Percentiles rank a stretch among this genome's conserved stretches.
Evolutionary conservation across 1,140 invertebrate species (phyloP).

Genomic region (Bombus huntii): DNA sequence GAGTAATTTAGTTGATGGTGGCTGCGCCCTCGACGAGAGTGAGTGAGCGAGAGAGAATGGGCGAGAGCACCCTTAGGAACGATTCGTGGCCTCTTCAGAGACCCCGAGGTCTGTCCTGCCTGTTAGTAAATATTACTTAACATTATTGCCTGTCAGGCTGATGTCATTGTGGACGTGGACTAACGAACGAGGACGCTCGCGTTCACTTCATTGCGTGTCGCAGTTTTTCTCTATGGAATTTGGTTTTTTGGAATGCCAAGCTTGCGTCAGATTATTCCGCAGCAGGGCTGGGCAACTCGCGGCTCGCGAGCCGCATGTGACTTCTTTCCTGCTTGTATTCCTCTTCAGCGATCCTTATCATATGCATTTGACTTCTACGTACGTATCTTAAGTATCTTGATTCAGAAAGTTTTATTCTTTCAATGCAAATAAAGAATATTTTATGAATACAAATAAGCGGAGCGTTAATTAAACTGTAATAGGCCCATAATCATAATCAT

Average conservation of each 20-base stretch:
- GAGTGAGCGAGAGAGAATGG: not conserved
- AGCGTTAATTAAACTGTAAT: too few species aligned
- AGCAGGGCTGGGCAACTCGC: too few species aligned
- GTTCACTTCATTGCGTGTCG: constrained; percentile 24
- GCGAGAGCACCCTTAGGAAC: constrained; percentile 46
- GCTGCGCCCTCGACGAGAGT: constrained; percentile 52
- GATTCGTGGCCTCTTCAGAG: constrained; percentile 36
- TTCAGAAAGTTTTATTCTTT: too few species aligned
- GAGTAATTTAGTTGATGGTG: constrained; percentile 67
- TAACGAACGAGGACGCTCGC: constrained; percentile 56
- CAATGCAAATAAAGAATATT: too few species aligned
- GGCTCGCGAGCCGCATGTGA: too few species aligned
- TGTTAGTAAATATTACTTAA: constrained; percentile 73
- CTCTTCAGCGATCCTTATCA: too few species aligned
- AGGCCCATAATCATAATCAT: too few species aligned
- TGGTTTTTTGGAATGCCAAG: not conserved
- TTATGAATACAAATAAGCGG: too few species aligned
- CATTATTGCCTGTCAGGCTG: constrained; percentile 67
- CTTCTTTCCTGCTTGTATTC: too few species aligned
- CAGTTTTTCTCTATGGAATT: not conserved
- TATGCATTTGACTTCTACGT: too few species aligned
- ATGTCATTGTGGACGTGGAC: constrained; percentile 56
- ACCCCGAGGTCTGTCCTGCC: constrained; percentile 37
- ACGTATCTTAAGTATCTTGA: too few species aligned
- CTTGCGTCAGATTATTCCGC: not conserved